These are phyloP conservation scores for Timema podura DNA, from an alignment of 2,888 invertebrate species.

Conservation along the genomic window DNA sequence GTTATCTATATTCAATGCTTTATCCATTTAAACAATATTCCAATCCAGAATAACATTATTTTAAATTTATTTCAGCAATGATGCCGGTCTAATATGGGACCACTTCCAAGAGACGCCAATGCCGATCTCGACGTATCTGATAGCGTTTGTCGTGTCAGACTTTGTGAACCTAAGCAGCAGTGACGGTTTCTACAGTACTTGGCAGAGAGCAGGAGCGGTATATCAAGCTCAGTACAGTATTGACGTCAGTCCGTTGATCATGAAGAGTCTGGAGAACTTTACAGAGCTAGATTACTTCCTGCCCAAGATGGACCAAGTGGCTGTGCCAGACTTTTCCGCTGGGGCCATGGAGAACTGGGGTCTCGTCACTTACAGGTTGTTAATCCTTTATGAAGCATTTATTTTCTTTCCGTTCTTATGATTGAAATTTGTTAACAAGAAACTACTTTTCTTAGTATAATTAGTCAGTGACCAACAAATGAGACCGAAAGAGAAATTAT, in stretches of 20 bases:
- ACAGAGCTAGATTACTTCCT: conserved; percentile 54
- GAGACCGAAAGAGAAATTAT: too few relatives aligned
- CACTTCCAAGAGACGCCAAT: conserved; percentile 50
- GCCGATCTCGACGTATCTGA: conserved; percentile 51
- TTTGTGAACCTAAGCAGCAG: conserved; percentile 15
- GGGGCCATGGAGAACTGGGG: conserved; percentile 95
- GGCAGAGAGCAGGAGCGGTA: conserved; percentile 48
- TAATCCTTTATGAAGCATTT: conserved; percentile 29
- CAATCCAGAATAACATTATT: neutral
- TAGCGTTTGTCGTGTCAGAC: conserved; percentile 27
- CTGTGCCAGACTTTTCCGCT: conserved; percentile 75
- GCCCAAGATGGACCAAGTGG: conserved; percentile 75
- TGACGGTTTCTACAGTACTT: conserved; percentile 39
- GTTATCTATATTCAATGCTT: neutral
- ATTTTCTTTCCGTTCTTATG: too few relatives aligned
- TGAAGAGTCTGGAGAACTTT: conserved; percentile 49
- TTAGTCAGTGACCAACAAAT: too few relatives aligned
- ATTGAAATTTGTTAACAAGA: too few relatives aligned
- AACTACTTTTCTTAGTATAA: too few relatives aligned
- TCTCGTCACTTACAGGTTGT: conserved; percentile 70
- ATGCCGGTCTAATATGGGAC: conserved; percentile 28
- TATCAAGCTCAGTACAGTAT: conserved; percentile 47
- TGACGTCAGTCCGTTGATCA: conserved; percentile 46
- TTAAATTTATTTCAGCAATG: neutral
- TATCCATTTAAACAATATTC: neutral